Base-by-base conservation (phyloP, 2,797 vertebrate species). In the Phoxinus dragarum region DNA sequence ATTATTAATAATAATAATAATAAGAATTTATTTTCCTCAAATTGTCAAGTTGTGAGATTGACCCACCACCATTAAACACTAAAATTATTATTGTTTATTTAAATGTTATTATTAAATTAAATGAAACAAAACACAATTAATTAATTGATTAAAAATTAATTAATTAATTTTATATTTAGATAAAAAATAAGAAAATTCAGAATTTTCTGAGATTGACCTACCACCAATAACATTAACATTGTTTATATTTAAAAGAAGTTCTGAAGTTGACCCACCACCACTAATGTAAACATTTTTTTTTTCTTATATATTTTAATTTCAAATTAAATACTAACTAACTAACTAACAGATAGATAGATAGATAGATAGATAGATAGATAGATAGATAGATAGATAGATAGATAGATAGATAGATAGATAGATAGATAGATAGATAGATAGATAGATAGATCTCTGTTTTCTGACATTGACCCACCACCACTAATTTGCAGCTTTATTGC, bases 311-410 rank as follows among this genome's bases (percentile, higher is more conserved):
- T 27, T 17, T 7, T 14, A 47, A 47, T 47, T 47, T 47, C 44
- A 47, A 47, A 47, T 47, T 0, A 44, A 44, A 11, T 44, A 10
- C 9, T 42, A 42, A 11, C 10, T 42, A 27, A 27, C 27, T 27
- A 27, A 27, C 27, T 27, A 27, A 27, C 27, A 0, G 44, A 44
- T 44, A 0, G 44, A 44, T 44, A 0, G 44, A 44, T 44, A 0
- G 10, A 12, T 12, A 0, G 42, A 12, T 12, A 2, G 40, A 8
- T 40, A 2, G 40, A 40, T 40, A 0, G 10, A 12, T 12, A 0
- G 42, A 12, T 12, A 2, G 40, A 8, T 40, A 2, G 40, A 40
- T 38, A 3, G 42, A 42, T 42, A 0, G 12, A 47, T 47, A 0
- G 47, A 16, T 47, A 1, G 47, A 47, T 47, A 0, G 47, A 47